Evolutionary conservation across 2,797 vertebrate species (phyloP), one percentile per base, ranked within the genome.

Genomic region (Alca torda): DNA sequence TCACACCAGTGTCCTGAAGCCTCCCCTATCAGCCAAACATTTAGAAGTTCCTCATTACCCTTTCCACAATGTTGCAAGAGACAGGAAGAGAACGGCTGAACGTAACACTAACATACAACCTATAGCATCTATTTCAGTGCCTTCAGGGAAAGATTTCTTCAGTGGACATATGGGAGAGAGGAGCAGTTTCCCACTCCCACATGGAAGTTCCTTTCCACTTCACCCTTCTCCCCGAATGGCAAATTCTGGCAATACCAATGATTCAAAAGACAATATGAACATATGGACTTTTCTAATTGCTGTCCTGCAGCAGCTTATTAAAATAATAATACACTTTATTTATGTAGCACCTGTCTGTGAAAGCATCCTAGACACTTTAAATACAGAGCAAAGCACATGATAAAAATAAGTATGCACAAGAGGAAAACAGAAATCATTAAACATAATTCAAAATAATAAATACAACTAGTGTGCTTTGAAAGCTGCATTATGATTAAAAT

Each of bases 401-500:
- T 65, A 69, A 91, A 93, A 91, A 43, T 74, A 89, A 87, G 11
- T 21, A 72, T 39, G 41, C 68, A 61, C 46, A 87, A 77, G 37
- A 89, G 37, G 10, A 83, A 96, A 92, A 54, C 30, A 72, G 53
- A 93, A 93, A 84, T 60, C 50, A 81, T 65, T 63, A 75, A 83
- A 46, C 17, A 57, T 61, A 64, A 80, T 61, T 94, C 54, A 91
- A 93, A 93, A 87, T n/a, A 85, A 46, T 57, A 88, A 90, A 92
- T 84, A 59, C 11, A 87, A 57, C 25, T 13, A 68, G 17, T 57
- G 63, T 69, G 68, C 19, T 59, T 80, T 75, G 48, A 87, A 91
- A 78, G 31, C 21, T n/a, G 11, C 14, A 50, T 87, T 89, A 45
- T 81, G 31, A 78, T 75, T 90, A 84, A 89, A 81, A 85, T n/a